Base-by-base conservation (phyloP, 1,140 invertebrate species). In the Cydia splendana region DNA sequence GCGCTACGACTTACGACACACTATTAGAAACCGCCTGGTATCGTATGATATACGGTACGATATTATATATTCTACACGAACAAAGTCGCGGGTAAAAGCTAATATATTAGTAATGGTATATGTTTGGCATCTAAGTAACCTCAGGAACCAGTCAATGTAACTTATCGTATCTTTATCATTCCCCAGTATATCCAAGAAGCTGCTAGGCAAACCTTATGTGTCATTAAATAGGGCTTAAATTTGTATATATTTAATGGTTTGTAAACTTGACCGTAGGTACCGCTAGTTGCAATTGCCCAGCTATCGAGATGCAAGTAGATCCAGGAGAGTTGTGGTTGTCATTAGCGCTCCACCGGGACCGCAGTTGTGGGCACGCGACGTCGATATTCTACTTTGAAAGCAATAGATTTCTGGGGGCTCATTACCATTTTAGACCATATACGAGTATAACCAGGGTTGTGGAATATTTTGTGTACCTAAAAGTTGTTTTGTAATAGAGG, bases 241-340 rank as follows among this genome's bases (percentile, higher is more conserved):
- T 53, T n/a, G 15, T 24, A 62, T 62, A 62, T 24, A 5, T 24
- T 9, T 24, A 62, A 12, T 53, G 18, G n/a, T 24, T n/a, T 18
- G 51, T 53, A 53, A 53, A 62, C 57, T 62, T 62, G 57, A 62
- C 57, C 57, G 20, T 48, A 48, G 45, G 45, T 10, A n/a, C 57
- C 57, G 20, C 57, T 62, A 62, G 18, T n/a, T 62, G 57, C 18
- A 62, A 24, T 62, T 10, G 53, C 12, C 45, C 53, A 13, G 57
- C 57, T 62, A 62, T 62, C 57, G 18, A 62, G 57, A 62, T 24
- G 57, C 20, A 62, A 62, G 57, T 62, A 62, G 57, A 62, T 62
- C 57, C 9, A 62, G 57, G 57, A 62, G 57, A 62, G 57, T 62
- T 62, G 57, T 62, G 57, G 57, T 24, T 62, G 57, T 62, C 57